Evolutionary conservation across 2,888 invertebrate genomes (phyloP), one percentile per base, ranked within the genome.

Genomic region (Cantharis rufa): DNA sequence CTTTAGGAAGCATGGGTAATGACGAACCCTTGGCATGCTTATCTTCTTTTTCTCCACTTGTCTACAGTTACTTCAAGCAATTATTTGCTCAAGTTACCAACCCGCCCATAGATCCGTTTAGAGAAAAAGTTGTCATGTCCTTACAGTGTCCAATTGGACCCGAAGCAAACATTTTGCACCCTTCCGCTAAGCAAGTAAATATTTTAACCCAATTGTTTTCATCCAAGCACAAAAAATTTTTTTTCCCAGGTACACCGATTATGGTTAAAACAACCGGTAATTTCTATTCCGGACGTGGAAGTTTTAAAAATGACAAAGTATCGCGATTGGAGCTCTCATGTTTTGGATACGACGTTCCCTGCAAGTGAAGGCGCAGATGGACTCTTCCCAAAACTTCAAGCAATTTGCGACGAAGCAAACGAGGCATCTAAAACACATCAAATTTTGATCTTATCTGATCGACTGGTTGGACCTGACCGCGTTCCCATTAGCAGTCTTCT

Each of bases 71-170:
- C 89, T 99, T 99, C 91, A 99, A 99, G 87, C 99, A 99, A 87
- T 90, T 99, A 68, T 99, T 99, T 89, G 99, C 99, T 48, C 99
- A 99, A 91, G 97, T 98, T 83, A 99, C 99, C 83, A 99, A 99
- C 90, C 99, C 99, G 5, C 99, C 99, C 4, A 99, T 99, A 82
- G 99, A 99, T 90, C 99, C 99, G 61, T 99, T 99, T 92, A 91
- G 98, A 84, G 99, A 99, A 90, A 97, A 97, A 89, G 96, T 99
- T 81, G 98, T 99, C 78, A 99, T 99, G 99, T 98, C 98, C 0
- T 90, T 99, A 88, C 94, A 96, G 80, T 98, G 98, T 86, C 99
- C 99, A 0, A 93, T 99, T 84, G 99, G 99, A 0, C 99, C 99
- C 0, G 97, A 97, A 84, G 94, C 95, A 3, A 99, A 99, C 89